Percentiles rank a stretch among this genome's conserved stretches.
phyloP scores from a whole-genome alignment of 1,140 invertebrate species.

The fruit fly (Drosophila melanogaster) region DNA sequence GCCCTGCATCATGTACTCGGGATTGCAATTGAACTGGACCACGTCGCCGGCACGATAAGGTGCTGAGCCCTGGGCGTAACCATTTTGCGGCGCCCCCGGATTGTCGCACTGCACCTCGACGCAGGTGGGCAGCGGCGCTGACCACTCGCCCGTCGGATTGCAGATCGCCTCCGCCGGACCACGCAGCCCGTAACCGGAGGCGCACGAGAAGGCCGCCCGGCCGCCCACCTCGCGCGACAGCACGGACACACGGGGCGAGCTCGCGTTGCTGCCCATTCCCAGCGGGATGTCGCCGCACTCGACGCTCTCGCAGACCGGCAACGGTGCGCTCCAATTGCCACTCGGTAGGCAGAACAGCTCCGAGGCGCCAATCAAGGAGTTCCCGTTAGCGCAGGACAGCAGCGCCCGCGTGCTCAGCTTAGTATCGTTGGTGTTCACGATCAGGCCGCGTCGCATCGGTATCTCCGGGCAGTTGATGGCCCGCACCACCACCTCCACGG shows the following conservation, averaged over 20 bases:
- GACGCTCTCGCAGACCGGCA: conserved; percentile 93
- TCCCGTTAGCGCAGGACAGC: conserved; percentile 93
- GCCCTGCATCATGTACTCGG: conserved; percentile 95
- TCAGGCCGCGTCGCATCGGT: conserved; percentile 88
- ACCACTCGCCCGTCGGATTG: conserved; percentile 92
- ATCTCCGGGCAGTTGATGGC: conserved; percentile 91
- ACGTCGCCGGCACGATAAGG: conserved; percentile 93
- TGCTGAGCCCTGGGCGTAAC: conserved; percentile 89
- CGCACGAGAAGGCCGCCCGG: conserved; percentile 91
- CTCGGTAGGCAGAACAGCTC: conserved; percentile 91
- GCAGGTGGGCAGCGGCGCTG: conserved; percentile 89
- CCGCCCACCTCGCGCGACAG: conserved; percentile 91
- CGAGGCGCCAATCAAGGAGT: conserved; percentile 90
- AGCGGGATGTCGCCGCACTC: conserved; percentile 90
- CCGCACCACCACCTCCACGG: conserved; percentile 92
- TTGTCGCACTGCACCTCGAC: conserved; percentile 91
- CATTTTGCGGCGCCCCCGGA: conserved; percentile 89
- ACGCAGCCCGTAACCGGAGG: conserved; percentile 90
- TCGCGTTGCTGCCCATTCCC: conserved; percentile 84
- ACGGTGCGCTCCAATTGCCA: conserved; percentile 92
- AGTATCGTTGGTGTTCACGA: conserved; percentile 89
- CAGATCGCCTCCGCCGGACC: conserved; percentile 91
- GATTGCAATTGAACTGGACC: conserved; percentile 93
- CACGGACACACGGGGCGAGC: conserved; percentile 88
- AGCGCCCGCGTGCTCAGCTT: conserved; percentile 90